Percentiles rank a stretch among this genome's conserved stretches.
These are phyloP conservation scores for Drosophila ezoana DNA, from an alignment of 2,888 invertebrate species.

Conservation along the genomic window DNA sequence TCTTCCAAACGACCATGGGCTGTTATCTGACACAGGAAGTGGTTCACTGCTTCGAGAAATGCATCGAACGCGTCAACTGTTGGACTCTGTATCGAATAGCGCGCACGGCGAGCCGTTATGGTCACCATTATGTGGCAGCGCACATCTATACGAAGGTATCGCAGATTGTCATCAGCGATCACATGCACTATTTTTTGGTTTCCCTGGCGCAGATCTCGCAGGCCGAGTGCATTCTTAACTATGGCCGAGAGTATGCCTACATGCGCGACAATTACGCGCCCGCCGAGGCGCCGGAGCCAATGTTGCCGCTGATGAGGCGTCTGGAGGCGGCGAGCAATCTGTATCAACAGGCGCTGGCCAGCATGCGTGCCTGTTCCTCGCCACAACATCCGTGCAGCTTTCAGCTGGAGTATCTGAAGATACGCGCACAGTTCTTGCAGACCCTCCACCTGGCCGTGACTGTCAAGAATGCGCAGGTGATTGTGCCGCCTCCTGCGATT, in stretches of 20 bases:
- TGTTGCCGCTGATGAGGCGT: conserved; percentile 86
- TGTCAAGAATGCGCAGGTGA: conserved; percentile 87
- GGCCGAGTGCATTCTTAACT: conserved; percentile 89
- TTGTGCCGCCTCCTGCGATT: conserved; percentile 97
- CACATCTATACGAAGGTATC: conserved; percentile 88
- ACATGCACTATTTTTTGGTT: conserved; percentile 94
- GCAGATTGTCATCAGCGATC: conserved; percentile 92
- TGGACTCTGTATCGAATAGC: conserved; percentile 96
- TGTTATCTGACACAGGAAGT: conserved; percentile 88
- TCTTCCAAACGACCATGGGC: conserved; percentile 92
- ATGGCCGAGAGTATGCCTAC: conserved; percentile 85
- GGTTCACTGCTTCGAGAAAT: conserved; percentile 87
- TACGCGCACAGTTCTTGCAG: conserved; percentile 91
- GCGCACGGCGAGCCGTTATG: conserved; percentile 93
- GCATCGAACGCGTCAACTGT: conserved; percentile 87
- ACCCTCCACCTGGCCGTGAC: conserved; percentile 85
- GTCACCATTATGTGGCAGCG: conserved; percentile 91
- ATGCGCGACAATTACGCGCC: conserved; percentile 83
- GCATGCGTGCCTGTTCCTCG: conserved; percentile 85
- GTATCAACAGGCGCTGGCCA: conserved; percentile 88
- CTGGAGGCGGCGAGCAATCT: conserved; percentile 86
- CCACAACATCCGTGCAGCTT: conserved; percentile 86
- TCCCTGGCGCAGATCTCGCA: conserved; percentile 91
- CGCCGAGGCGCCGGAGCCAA: conserved; percentile 57
- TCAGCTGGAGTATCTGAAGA: conserved; percentile 91